These are phyloP conservation scores for Tangara arthus DNA, from an alignment of 2,797 vertebrate genomes.

Conservation along the genomic window DNA sequence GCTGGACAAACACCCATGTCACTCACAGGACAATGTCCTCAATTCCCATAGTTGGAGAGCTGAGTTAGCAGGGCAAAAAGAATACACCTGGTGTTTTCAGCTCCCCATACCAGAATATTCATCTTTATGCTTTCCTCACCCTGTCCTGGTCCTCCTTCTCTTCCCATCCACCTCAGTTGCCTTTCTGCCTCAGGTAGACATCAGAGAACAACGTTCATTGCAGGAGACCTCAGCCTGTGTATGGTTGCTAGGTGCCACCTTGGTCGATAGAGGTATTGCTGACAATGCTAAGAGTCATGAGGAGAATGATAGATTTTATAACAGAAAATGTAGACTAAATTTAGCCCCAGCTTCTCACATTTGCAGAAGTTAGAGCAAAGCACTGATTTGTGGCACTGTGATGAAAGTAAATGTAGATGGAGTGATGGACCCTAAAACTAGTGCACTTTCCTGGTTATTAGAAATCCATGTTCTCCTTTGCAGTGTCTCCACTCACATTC, in stretches of 20 bases:
- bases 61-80: background rate
- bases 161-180: background rate
- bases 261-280: background rate
- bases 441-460: background rate
- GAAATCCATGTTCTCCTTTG: background rate
- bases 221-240: background rate
- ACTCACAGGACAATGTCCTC: background rate
- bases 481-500: rapidly evolving
- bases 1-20: background rate
- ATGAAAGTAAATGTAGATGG: background rate
- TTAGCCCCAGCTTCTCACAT: background rate
- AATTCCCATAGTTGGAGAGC: background rate
- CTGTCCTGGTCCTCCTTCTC: background rate
- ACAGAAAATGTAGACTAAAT: background rate
- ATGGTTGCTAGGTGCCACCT: background rate
- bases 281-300: background rate
- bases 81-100: background rate
- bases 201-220: background rate
- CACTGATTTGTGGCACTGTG: background rate
- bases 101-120: background rate
- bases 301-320: background rate
- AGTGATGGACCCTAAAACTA: background rate
- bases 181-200: background rate
- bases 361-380: background rate
- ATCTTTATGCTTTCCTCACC: background rate